A percentile compares a stretch with the other conserved stretches of the same genome.
phyloP scores from a whole-genome alignment of 2,113 vertebrate genomes.

The Thunnus thynnus region DNA sequence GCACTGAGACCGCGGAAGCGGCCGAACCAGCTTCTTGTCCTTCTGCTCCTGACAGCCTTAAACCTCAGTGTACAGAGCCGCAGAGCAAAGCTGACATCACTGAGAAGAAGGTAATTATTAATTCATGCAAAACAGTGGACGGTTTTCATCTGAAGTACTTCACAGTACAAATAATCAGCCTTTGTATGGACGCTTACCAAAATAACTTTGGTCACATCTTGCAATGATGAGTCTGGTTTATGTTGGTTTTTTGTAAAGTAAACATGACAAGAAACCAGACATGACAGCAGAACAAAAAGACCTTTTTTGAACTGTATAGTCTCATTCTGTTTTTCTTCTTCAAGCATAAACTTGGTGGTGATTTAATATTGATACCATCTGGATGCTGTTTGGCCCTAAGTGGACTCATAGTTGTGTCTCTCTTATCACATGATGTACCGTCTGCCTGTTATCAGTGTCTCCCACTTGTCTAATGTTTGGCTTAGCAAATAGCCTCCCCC shows the following conservation, averaged over 20 bases:
- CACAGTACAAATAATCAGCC: background rate
- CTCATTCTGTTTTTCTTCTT: conserved; percentile 16
- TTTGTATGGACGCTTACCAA: background rate
- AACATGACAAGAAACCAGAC: background rate
- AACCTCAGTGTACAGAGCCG: conserved; percentile 31
- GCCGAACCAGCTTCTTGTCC: conserved; percentile 27
- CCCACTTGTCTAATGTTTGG: conserved; percentile 51
- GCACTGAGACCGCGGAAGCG: conserved; percentile 52
- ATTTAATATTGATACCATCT: conserved; percentile 50
- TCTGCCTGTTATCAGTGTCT: conserved; percentile 72
- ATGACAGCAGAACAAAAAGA: background rate
- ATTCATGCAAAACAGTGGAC: background rate
- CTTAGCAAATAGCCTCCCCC: conserved; percentile 21
- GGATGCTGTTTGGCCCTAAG: conserved; percentile 45
- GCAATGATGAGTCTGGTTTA: no score
- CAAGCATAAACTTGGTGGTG: background rate
- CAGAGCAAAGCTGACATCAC: conserved; percentile 74
- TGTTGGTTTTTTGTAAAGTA: no score
- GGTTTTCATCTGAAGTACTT: background rate
- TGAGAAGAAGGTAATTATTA: conserved; percentile 86
- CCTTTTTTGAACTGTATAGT: conserved; percentile 2
- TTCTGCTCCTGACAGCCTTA: conserved; percentile 32
- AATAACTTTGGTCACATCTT: background rate
- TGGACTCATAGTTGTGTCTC: conserved; percentile 35
- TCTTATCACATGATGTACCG: conserved; percentile 64